phyloP scores from a whole-genome alignment of 2,113 vertebrate genomes.

The Hemiprocne comata region DNA sequence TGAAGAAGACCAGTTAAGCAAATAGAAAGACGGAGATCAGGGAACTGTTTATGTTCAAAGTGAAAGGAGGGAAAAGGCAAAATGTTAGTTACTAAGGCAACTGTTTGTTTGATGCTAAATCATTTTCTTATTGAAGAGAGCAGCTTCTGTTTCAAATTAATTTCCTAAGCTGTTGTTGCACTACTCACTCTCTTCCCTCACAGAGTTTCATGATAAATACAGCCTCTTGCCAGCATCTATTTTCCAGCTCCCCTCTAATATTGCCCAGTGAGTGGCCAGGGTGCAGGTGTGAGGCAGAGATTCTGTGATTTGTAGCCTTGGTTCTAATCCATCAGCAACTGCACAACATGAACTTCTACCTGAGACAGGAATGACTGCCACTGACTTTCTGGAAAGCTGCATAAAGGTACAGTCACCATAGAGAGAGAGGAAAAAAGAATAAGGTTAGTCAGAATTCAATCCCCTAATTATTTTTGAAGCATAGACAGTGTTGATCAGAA shows the following conservation, averaged over 20 bases:
- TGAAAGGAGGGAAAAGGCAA: background rate
- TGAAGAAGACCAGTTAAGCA: conserved; percentile 32
- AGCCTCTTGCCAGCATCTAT: background rate
- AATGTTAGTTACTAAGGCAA: conserved; percentile 27
- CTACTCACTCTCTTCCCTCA: background rate
- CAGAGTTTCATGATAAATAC: background rate
- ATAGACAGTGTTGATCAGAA: background rate
- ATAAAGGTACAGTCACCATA: background rate
- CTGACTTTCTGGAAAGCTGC: background rate
- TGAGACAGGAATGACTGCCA: background rate
- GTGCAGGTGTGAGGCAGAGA: background rate
- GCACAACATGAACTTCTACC: background rate
- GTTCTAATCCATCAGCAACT: background rate
- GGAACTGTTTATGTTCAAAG: background rate
- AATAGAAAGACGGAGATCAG: conserved; percentile 17
- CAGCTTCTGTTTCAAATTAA: conserved; percentile 54
- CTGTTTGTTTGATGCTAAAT: conserved; percentile 33
- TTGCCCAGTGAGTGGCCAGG: background rate
- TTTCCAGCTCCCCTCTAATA: background rate
- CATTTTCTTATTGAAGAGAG: background rate
- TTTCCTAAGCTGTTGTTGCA: background rate
- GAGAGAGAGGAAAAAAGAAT: background rate
- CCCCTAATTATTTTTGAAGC: background rate
- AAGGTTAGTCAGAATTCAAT: background rate
- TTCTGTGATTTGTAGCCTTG: background rate